These are phyloP conservation scores for Xestia ashworthii DNA, from an alignment of 2,888 invertebrate genomes.

Conservation along the genomic window DNA sequence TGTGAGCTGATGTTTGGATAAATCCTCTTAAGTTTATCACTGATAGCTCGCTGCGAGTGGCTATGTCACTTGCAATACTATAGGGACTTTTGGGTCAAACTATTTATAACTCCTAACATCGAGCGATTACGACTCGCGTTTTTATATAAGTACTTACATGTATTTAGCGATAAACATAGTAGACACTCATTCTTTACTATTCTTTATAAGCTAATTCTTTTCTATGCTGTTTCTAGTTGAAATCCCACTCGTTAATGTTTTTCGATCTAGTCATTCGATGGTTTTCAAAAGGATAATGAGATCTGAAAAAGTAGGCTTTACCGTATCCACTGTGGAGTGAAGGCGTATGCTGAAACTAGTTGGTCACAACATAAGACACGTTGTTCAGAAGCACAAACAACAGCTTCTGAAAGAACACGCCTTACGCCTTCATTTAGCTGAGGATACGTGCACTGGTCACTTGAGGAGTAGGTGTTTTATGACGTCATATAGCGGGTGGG, in stretches of 20 bases:
- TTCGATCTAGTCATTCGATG: background rate
- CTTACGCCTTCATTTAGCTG: slow-evolving; percentile 8
- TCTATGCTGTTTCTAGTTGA: background rate
- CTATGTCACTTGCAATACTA: slow-evolving; percentile 5
- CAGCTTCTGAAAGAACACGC: slow-evolving; percentile 6
- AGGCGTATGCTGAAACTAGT: slow-evolving; percentile 1
- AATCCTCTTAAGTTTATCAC: background rate
- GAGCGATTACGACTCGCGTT: background rate
- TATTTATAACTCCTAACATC: background rate
- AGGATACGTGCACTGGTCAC: background rate
- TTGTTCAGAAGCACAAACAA: background rate
- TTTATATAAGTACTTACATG: background rate
- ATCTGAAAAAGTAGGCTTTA: background rate
- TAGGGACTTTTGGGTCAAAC: background rate
- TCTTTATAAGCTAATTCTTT: background rate
- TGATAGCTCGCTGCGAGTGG: slow-evolving; percentile 6
- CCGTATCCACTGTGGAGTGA: background rate
- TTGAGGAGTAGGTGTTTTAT: background rate
- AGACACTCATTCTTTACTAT: background rate
- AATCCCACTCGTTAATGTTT: background rate
- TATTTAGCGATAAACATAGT: background rate
- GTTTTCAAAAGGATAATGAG: background rate
- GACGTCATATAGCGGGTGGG: background rate
- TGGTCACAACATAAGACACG: background rate
- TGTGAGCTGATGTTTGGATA: background rate